A percentile compares a stretch with the other conserved stretches of the same genome.
These are phyloP conservation scores for Brachirus orientalis DNA, from an alignment of 2,113 vertebrate species.

Conservation along the genomic window DNA sequence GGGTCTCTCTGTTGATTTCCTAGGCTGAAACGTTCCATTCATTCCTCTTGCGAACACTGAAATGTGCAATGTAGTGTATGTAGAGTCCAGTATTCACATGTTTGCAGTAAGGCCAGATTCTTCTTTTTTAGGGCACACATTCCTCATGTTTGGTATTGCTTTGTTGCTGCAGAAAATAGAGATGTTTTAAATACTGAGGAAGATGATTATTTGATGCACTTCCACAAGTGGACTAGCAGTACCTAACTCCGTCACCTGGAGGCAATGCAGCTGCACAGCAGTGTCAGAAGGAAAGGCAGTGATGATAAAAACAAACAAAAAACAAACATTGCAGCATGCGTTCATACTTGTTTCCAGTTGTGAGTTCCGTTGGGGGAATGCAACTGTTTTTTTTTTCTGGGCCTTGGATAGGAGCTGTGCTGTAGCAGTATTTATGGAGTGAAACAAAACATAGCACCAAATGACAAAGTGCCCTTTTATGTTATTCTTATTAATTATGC, in stretches of 20 bases:
- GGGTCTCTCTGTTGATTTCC: conserved; percentile 13
- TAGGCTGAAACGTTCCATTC: conserved; percentile 62
- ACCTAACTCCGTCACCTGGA: conserved; percentile 38
- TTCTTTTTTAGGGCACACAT: conserved; percentile 30
- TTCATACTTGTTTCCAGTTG: conserved; percentile 43
- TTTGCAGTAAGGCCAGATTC: conserved; percentile 29
- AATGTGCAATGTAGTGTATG: conserved; percentile 55
- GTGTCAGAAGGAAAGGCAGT: conserved; percentile 15
- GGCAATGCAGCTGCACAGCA: conserved; percentile 17
- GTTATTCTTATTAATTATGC: conserved; percentile 72
- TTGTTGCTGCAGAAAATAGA: not conserved
- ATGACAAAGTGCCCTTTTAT: conserved; percentile 78
- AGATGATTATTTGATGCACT: conserved; percentile 29
- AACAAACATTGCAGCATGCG: conserved; percentile 28
- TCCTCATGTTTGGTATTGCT: conserved; percentile 28
- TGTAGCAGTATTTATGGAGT: conserved; percentile 78
- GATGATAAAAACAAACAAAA: conserved; percentile 4
- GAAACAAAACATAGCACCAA: conserved; percentile 70
- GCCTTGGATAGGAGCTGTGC: conserved; percentile 64
- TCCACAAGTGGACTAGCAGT: conserved; percentile 20
- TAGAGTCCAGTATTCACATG: conserved; percentile 32
- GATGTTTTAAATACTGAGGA: too few relatives aligned
- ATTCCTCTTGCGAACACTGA: conserved; percentile 37
- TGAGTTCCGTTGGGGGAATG: conserved; percentile 58
- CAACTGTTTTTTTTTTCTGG: conserved; percentile 47